Evolutionary conservation across 2,113 vertebrate species (phyloP).

Genomic region (Platycercus adscitus): DNA sequence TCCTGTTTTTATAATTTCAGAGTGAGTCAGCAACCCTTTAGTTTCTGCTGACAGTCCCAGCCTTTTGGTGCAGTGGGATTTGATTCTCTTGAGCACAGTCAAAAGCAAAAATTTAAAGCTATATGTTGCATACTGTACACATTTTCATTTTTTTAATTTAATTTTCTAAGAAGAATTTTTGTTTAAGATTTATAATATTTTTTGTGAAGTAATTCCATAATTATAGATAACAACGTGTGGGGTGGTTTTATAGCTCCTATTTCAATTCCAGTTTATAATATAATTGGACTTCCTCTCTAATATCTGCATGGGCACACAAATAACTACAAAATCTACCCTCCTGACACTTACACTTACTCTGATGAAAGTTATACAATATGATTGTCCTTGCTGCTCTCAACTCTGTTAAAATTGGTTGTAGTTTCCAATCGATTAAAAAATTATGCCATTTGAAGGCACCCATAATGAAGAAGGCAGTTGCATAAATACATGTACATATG

Average conservation of each 20-base stretch:
- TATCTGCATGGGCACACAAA: not conserved
- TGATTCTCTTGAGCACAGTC: not conserved
- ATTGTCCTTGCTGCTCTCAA: not conserved
- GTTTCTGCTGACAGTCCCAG: not conserved
- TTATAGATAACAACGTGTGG: not conserved
- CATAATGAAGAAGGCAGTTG: not conserved
- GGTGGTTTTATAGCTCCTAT: not conserved
- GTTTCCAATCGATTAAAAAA: not conserved
- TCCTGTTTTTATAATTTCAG: not conserved
- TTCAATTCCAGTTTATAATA: not conserved
- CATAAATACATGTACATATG: not conserved
- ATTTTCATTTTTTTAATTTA: not conserved
- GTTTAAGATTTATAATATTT: not conserved
- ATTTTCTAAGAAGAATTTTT: not conserved
- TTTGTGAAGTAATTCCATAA: not conserved
- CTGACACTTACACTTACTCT: not conserved
- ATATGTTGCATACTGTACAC: not conserved
- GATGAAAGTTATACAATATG: not conserved
- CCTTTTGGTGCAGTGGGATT: not conserved
- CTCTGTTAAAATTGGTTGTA: not conserved
- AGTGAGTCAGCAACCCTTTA: not conserved
- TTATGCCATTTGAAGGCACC: not conserved
- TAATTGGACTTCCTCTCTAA: not conserved
- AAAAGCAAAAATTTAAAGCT: not conserved
- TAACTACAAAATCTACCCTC: not conserved